Conservation (phyloP, 2,113 vertebrate genomes). For the Larimichthys polyactis region DNA sequence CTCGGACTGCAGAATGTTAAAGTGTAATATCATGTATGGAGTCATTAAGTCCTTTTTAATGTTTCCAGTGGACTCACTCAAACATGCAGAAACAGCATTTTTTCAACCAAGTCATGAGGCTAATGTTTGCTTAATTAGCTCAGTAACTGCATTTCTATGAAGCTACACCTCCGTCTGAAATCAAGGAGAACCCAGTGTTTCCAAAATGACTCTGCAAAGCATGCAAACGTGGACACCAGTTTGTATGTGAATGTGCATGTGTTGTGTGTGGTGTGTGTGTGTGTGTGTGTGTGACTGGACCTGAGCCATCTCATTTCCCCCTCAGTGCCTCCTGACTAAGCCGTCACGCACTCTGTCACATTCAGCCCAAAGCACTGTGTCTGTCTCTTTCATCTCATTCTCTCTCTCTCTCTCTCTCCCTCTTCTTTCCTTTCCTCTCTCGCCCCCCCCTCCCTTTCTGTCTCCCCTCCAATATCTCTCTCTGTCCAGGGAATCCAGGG, state of each 20-base stretch:
- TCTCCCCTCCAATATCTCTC: slow-evolving; percentile 37
- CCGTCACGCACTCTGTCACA: slow-evolving; percentile 69
- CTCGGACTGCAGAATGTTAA: neutral
- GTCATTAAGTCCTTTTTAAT: neutral
- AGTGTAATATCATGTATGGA: neutral
- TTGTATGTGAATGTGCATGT: slow-evolving; percentile 1
- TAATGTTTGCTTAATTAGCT: neutral
- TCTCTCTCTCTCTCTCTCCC: slow-evolving; percentile 20
- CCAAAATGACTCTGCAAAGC: neutral
- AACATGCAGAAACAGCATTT: neutral
- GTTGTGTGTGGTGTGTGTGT: neutral
- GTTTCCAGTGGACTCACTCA: neutral
- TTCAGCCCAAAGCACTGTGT: slow-evolving; percentile 65
- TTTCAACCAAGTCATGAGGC: neutral
- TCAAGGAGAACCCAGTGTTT: neutral
- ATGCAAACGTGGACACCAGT: neutral
- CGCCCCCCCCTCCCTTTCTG: neutral
- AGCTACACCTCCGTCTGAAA: neutral
- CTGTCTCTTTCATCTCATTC: slow-evolving; percentile 72
- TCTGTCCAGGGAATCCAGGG: slow-evolving; percentile 76
- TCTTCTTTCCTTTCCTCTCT: slow-evolving; percentile 6
- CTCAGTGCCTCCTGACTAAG: slow-evolving; percentile 70
- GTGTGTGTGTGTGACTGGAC: slow-evolving; percentile 40
- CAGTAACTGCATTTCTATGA: neutral
- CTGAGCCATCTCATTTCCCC: slow-evolving; percentile 70